Conservation (phyloP, 2,797 vertebrate genomes). For the Sarcoramphus papa region DNA sequence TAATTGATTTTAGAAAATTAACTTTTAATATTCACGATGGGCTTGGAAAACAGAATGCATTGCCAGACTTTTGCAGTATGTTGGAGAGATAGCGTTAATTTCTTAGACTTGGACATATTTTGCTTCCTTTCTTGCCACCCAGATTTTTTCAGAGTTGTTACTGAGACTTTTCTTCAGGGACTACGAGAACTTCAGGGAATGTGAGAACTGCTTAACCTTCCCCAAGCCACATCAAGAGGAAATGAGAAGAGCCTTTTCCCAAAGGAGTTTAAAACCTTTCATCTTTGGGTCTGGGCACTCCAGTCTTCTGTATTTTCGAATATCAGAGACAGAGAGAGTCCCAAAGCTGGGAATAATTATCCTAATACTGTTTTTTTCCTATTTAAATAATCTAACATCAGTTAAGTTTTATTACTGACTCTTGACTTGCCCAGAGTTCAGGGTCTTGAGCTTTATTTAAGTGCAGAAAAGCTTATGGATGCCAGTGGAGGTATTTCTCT, state of each 20-base stretch:
- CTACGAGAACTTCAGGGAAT: background rate
- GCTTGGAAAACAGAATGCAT: background rate
- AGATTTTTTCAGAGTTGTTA: background rate
- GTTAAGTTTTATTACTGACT: background rate
- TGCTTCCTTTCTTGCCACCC: background rate
- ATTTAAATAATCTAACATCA: background rate
- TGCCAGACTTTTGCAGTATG: background rate
- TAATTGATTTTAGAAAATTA: background rate
- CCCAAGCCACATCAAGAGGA: background rate
- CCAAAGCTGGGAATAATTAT: background rate
- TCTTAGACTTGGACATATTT: background rate
- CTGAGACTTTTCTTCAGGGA: background rate
- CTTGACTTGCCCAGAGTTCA: background rate
- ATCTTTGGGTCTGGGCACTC: background rate
- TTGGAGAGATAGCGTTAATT: background rate
- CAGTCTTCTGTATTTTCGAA: background rate
- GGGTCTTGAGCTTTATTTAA: background rate
- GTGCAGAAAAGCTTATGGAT: background rate
- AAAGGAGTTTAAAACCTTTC: background rate
- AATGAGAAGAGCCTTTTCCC: background rate
- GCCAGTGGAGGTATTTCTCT: background rate
- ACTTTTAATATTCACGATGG: background rate
- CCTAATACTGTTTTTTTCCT: background rate
- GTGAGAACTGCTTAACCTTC: background rate
- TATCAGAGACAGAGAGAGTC: background rate